Evolutionary conservation across 2,888 invertebrate genomes (phyloP).

Genomic region (Omphaloscelis lunosa): DNA sequence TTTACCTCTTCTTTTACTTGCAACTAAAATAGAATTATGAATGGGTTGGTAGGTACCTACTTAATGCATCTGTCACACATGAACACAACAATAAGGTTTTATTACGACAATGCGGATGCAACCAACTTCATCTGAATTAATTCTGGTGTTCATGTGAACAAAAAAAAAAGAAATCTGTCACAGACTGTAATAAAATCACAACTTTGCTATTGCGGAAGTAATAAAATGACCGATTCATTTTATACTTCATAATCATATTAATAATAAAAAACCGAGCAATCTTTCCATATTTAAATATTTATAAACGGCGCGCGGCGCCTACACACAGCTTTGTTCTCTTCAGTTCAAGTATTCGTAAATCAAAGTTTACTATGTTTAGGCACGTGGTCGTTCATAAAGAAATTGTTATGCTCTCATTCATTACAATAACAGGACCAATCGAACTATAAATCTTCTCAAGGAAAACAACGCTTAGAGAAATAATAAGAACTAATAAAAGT

Average conservation of each 20-base stretch:
- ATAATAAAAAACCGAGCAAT: slow-evolving; percentile 7
- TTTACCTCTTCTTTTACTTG: not conserved
- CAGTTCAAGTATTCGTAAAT: slow-evolving; percentile 39
- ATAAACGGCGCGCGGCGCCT: slow-evolving; percentile 26
- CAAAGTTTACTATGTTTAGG: slow-evolving; percentile 32
- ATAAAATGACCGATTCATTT: slow-evolving; percentile 51
- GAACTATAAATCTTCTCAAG: slow-evolving; percentile 27
- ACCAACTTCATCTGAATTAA: slow-evolving; percentile 13
- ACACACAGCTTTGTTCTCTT: slow-evolving; percentile 38
- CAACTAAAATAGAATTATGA: slow-evolving; percentile 38
- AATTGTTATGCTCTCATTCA: slow-evolving; percentile 14
- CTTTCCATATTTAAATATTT: slow-evolving; percentile 39
- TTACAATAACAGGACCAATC: slow-evolving; percentile 12
- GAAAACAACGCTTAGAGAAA: slow-evolving; percentile 26
- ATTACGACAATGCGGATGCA: slow-evolving; percentile 38
- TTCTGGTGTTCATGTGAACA: slow-evolving; percentile 4
- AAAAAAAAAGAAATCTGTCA: slow-evolving; percentile 8
- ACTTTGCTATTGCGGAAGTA: slow-evolving; percentile 21
- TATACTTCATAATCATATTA: not conserved
- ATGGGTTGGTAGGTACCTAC: not conserved
- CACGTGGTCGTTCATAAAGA: slow-evolving; percentile 27
- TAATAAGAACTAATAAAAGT: slow-evolving; percentile 19
- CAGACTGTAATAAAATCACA: slow-evolving; percentile 10
- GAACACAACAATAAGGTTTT: slow-evolving; percentile 33
- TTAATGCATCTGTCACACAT: slow-evolving; percentile 18